Evolutionary conservation across 2,888 invertebrate species (phyloP).

Genomic region (Drosophila meridiana): DNA sequence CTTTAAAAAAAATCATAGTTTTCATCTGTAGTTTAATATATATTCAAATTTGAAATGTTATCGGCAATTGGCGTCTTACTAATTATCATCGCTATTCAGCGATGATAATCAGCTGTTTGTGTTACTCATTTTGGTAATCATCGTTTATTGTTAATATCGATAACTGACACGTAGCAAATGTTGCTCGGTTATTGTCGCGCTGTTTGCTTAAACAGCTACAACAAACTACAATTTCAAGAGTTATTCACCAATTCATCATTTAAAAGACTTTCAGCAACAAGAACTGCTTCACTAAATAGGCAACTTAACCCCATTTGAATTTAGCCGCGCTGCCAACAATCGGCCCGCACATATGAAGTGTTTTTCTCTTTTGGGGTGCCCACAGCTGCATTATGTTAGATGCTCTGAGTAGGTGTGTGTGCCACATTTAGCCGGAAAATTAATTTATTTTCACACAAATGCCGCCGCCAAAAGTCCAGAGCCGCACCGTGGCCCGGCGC

Average conservation of each 20-base stretch:
- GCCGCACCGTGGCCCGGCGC: slow-evolving; percentile 41
- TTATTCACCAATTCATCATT: not conserved
- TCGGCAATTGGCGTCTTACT: slow-evolving; percentile 5
- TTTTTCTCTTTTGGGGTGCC: slow-evolving; percentile 6
- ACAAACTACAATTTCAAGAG: not conserved
- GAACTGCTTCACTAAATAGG: not conserved
- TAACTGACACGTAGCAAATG: not conserved
- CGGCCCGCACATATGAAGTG: not conserved
- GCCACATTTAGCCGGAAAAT: slow-evolving; percentile 21
- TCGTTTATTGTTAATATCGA: not conserved
- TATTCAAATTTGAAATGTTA: slow-evolving; percentile 9
- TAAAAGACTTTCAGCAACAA: not conserved
- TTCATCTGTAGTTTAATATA: too few relatives aligned
- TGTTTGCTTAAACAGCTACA: not conserved
- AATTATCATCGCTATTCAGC: slow-evolving; percentile 10
- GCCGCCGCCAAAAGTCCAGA: slow-evolving; percentile 57
- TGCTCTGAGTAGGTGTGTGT: slow-evolving; percentile 17
- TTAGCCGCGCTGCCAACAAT: not conserved
- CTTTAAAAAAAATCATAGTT: too few relatives aligned
- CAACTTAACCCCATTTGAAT: not conserved
- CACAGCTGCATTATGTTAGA: not conserved
- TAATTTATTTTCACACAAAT: slow-evolving; percentile 50
- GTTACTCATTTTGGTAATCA: not conserved
- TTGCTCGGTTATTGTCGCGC: not conserved
- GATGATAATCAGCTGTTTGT: slow-evolving; percentile 21